Percentiles rank a stretch among this genome's conserved stretches.
Evolutionary conservation across 1,140 invertebrate species (phyloP).

Genomic region (Amphibalanus amphitrite): DNA sequence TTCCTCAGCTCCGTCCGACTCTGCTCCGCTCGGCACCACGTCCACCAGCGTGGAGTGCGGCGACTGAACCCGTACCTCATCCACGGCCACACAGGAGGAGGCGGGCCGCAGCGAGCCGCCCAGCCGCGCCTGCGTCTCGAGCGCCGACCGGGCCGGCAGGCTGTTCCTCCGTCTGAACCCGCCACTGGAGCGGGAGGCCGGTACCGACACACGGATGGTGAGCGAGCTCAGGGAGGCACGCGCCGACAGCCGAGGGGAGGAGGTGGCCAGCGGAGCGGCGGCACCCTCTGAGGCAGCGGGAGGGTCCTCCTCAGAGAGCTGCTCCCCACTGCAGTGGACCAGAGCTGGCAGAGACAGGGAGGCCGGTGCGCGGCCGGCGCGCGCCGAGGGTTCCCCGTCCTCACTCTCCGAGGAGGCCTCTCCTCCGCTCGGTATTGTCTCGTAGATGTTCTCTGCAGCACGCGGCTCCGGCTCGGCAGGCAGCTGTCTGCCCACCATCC

Average conservation of each 20-base stretch:
- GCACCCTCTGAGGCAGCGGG: too few species aligned
- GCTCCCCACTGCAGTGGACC: background rate
- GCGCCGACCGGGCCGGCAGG: background rate
- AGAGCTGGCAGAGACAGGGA: background rate
- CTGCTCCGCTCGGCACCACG: background rate
- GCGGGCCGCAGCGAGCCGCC: background rate
- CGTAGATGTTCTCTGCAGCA: background rate
- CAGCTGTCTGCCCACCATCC: background rate
- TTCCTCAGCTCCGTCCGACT: background rate
- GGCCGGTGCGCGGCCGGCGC: too few species aligned
- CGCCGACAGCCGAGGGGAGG: background rate
- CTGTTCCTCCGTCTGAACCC: background rate
- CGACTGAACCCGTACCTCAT: background rate
- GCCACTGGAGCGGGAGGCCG: too few species aligned
- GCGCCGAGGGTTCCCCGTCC: background rate
- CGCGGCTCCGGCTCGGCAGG: background rate
- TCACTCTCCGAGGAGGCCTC: background rate
- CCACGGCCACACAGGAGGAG: background rate
- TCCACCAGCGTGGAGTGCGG: background rate
- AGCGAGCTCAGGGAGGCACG: background rate
- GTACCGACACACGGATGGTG: background rate
- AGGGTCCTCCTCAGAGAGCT: background rate
- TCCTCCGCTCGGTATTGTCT: background rate
- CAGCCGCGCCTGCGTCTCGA: background rate
- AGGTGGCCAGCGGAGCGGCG: background rate